Percentiles rank a stretch among this genome's conserved stretches.
phyloP scores from a whole-genome alignment of 2,797 vertebrate genomes.

The Pachyuromys duprasi region DNA sequence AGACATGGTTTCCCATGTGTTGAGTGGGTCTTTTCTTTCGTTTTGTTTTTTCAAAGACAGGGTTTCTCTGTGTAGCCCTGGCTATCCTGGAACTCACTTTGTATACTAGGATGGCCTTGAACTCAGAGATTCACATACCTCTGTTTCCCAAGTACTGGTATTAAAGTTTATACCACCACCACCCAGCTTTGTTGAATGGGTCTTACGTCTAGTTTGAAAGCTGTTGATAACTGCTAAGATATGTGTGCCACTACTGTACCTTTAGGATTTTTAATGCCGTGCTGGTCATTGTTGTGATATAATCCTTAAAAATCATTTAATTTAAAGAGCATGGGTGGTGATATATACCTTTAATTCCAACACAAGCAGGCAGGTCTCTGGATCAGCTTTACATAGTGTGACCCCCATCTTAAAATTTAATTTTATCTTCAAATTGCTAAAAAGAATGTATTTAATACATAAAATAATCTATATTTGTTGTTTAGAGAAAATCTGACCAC shows the following conservation, averaged over 20 bases:
- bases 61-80: neutral
- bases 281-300: neutral
- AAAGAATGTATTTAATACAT: neutral
- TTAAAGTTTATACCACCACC: too few relatives aligned
- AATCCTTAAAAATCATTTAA: neutral
- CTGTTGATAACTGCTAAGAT: neutral
- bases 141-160: neutral
- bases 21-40: neutral
- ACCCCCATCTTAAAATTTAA: neutral
- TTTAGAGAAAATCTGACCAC: neutral
- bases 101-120: neutral
- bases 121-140: neutral
- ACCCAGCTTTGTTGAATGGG: neutral
- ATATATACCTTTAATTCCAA: neutral
- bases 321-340: neutral
- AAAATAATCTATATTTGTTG: neutral
- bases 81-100: neutral
- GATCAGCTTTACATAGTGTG: neutral
- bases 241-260: neutral
- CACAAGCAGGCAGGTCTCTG: neutral
- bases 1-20: neutral
- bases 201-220: neutral
- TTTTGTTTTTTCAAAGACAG: neutral
- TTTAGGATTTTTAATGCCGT: too few relatives aligned
- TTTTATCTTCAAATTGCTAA: slow-evolving; percentile 26